phyloP scores from a whole-genome alignment of 2,888 invertebrate genomes.

The Tethea ocularis region DNA sequence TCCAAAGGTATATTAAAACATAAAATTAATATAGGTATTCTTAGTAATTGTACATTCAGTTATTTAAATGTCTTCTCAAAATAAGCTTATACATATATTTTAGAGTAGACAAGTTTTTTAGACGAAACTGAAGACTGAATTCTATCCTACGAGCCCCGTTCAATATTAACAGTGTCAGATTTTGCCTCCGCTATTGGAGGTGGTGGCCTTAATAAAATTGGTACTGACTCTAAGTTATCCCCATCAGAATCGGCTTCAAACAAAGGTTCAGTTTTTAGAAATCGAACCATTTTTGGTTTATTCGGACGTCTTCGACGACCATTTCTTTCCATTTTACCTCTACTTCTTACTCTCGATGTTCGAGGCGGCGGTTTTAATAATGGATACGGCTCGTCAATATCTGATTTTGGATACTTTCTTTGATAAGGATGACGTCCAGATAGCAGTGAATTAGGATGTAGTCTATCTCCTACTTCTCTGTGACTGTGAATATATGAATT shows the following conservation, averaged over 20 bases:
- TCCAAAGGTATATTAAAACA: not conserved
- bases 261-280: constrained; percentile 65
- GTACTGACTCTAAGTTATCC: constrained; percentile 49
- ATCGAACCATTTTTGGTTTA: constrained; percentile 59
- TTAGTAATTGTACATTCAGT: not conserved
- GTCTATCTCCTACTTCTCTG: constrained; percentile 51
- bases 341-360: constrained; percentile 37
- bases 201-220: constrained; percentile 60
- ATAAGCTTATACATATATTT: not conserved
- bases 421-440: constrained; percentile 54
- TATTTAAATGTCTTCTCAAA: not conserved
- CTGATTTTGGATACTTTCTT: constrained; percentile 64
- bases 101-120: not conserved
- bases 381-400: constrained; percentile 69
- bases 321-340: constrained; percentile 54
- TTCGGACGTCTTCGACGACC: constrained; percentile 57
- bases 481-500: constrained; percentile 43
- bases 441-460: constrained; percentile 57
- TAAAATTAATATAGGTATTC: not conserved
- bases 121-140: not conserved
- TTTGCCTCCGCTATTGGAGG: constrained; percentile 34
- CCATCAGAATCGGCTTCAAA: constrained; percentile 60
- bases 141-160: not conserved
- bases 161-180: constrained; percentile 11
- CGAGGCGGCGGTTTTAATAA: constrained; percentile 72